These are phyloP conservation scores for Paraescarpia echinospica DNA, from an alignment of 1,140 invertebrate species.

Conservation along the genomic window DNA sequence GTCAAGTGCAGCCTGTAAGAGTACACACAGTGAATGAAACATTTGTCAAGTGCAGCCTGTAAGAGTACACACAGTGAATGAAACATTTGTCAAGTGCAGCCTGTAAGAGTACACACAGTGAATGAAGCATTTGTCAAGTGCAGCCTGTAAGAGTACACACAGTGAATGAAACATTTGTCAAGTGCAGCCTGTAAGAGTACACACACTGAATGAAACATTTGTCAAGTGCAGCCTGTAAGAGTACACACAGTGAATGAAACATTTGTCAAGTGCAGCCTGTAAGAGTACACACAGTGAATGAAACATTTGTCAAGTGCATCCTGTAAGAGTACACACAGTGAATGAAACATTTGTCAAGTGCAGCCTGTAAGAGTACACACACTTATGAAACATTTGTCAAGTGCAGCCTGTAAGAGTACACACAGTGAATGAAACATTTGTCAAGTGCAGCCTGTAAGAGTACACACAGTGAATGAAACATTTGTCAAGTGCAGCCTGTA, in stretches of 20 bases:
- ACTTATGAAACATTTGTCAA: too few species aligned
- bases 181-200: constrained; percentile 77
- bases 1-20: constrained; percentile 80
- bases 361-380: constrained; percentile 75
- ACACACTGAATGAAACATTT: too few species aligned
- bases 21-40: too few species aligned
- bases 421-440: too few species aligned
- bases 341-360: constrained; percentile 82
- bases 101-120: too few species aligned
- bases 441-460: constrained; percentile 80
- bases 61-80: too few species aligned
- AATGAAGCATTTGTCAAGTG: constrained; percentile 82
- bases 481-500: constrained; percentile 82
- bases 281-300: too few species aligned
- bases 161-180: too few species aligned
- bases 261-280: constrained; percentile 82
- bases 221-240: constrained; percentile 80
- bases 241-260: too few species aligned
- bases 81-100: constrained; percentile 81
- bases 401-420: constrained; percentile 74
- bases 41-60: constrained; percentile 82
- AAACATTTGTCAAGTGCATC: constrained; percentile 81
- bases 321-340: too few species aligned
- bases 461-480: too few species aligned
- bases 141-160: constrained; percentile 75